Base-by-base conservation (phyloP, 2,888 invertebrate genomes). In the Litoditis marina region DNA sequence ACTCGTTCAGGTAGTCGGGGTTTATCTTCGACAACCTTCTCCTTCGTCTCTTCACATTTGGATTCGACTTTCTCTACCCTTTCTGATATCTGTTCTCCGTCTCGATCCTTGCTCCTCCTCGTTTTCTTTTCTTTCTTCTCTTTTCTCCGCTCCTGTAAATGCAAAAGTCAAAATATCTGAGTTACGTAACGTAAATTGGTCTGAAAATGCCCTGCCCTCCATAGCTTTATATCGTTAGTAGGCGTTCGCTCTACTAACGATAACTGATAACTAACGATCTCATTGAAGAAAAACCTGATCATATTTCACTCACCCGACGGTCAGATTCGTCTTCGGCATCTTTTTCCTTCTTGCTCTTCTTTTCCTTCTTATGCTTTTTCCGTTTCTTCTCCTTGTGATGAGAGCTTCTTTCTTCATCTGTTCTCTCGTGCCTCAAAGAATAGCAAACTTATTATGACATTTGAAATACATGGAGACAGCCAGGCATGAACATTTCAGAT, bases 321-420 rank as follows among this genome's bases (percentile, higher is more conserved):
- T 59, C 63, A 2, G 54, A 55, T 30, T 51, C 63, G 4, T 54
- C 39, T 22, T 13, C 51, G n/a, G 13, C 27, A n/a, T 39, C 25
- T 55, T 46, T 46, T 31, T 44, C 49, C 13, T 68, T 66, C 54
- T 67, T 71, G 49, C 59, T 54, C 58, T 73, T 75, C 31, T 75
- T 75, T n/a, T 68, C 65, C 56, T 75, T 75, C 53, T 73, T 73
- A 11, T 70, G 62, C 28, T 70, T 69, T 44, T 69, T 65, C 30
- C 59, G 55, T 28, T 74, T 68, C 64, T 71, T 68, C 25, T 71
- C 60, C 42, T 65, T 66, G 34, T 36, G 55, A 44, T 52, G n/a
- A n/a, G n/a, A n/a, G n/a, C n/a, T 44, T 0, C 47, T 44, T 0
- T 30, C 56, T 30, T 52, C 66, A 19, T 63, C 60, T 13, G 55